Evolutionary conservation across 2,888 invertebrate species (phyloP), one percentile per base, ranked within the genome.

Genomic region (Cataglyphis cursor): DNA sequence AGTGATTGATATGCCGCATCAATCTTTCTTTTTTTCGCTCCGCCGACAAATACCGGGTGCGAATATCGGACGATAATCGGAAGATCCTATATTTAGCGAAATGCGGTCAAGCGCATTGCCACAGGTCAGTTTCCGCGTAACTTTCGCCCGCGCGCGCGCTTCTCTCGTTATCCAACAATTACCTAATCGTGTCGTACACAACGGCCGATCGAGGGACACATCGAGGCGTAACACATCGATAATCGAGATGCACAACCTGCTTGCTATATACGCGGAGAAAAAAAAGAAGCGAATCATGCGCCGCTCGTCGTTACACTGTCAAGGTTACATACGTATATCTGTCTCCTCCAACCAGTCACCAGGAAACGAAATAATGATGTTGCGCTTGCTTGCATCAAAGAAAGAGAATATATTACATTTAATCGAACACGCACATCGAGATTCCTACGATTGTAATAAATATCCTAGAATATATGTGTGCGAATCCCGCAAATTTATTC

Each of bases 121-220:
- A 86, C 85, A 87, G 89, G 89, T 92, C 90, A 91, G 88, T 92
- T 85, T 88, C 82, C 83, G 88, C 88, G 86, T 90, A 86, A 90
- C 91, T 91, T 92, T 91, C 90, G 88, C 91, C 81, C 38, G 82
- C 80, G 82, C 82, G 83, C 68, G 83, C 78, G 84, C 82, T 75
- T 75, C 82, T 89, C 82, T 89, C 82, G 83, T 92, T 93, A 91
- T 87, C 76, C 85, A 91, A 93, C 85, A 90, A 91, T 92, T 92
- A 91, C 90, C 89, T 85, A 85, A 85, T 73, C 89, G 86, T 83
- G 75, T 66, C 24, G 70, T 68, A 64, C 64, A 62, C 62, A 72
- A 21, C 59, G 59, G 8, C 21, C 44, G 76, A 57, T 68, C 66
- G 15, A 51, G 68, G 54, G 75, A 44, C 48, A 38, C 76, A 15